These are phyloP conservation scores for Pristionchus fissidentatus DNA, from an alignment of 2,888 invertebrate genomes.

Conservation along the genomic window DNA sequence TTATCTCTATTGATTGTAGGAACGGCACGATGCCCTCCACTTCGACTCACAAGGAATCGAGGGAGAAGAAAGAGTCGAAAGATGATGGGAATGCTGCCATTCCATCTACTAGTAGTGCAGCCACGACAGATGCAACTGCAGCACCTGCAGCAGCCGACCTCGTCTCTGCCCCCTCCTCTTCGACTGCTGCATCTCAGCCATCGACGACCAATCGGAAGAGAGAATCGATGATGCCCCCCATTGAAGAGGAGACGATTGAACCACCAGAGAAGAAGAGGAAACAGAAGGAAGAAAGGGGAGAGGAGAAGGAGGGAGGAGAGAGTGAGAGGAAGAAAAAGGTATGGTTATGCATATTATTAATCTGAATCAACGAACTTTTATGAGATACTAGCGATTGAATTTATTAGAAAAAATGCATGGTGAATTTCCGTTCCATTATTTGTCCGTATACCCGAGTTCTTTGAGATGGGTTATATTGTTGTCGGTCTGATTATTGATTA, in stretches of 20 bases:
- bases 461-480: too few relatives aligned
- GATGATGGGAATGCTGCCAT: neutral
- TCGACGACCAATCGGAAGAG: neutral
- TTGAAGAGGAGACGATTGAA: neutral
- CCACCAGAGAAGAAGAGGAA: conserved; percentile 26
- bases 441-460: too few relatives aligned
- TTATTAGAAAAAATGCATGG: too few relatives aligned
- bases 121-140: too few relatives aligned
- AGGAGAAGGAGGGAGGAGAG: neutral
- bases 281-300: neutral
- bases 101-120: too few relatives aligned
- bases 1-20: neutral
- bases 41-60: neutral
- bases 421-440: too few relatives aligned
- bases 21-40: neutral
- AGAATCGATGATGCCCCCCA: neutral
- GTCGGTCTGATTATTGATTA: too few relatives aligned
- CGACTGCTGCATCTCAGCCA: neutral
- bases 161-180: neutral
- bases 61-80: conserved; percentile 12
- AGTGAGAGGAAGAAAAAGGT: neutral
- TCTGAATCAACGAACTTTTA: neutral
- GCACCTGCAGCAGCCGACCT: too few relatives aligned
- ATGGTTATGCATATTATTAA: neutral
- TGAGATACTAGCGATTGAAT: too few relatives aligned